Conservation (phyloP, 1,140 invertebrate species). For the Anastrepha ludens region DNA sequence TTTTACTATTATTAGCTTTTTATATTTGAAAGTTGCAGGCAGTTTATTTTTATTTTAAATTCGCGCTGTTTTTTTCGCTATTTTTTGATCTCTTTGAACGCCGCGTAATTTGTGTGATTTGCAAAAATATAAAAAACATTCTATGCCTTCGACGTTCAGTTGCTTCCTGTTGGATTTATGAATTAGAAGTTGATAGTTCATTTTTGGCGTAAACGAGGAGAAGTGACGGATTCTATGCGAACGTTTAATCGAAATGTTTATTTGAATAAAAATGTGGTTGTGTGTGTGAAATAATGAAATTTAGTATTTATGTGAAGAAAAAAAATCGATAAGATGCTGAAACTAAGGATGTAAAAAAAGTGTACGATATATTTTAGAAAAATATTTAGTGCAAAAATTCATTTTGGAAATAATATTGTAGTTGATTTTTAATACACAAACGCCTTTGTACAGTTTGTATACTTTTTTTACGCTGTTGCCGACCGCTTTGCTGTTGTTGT, state of each 20-base stretch:
- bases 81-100: neutral
- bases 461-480: neutral
- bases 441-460: neutral
- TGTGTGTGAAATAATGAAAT: neutral
- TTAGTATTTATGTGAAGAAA: neutral
- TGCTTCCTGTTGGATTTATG: constrained; percentile 11
- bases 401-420: no score
- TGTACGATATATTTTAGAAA: neutral
- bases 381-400: neutral
- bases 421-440: neutral
- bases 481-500: constrained; percentile 2
- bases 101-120: constrained; percentile 4
- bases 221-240: neutral
- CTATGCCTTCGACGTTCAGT: neutral
- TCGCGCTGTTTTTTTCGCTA: neutral
- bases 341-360: neutral
- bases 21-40: neutral
- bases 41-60: neutral
- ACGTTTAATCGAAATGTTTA: neutral
- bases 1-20: neutral
- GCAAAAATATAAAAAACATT: neutral
- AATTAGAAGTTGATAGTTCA: constrained; percentile 5
- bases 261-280: constrained; percentile 11
- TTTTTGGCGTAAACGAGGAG: neutral
- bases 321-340: neutral